Evolutionary conservation across 2,797 vertebrate genomes (phyloP).

Genomic region (Rhabdomys pumilio): DNA sequence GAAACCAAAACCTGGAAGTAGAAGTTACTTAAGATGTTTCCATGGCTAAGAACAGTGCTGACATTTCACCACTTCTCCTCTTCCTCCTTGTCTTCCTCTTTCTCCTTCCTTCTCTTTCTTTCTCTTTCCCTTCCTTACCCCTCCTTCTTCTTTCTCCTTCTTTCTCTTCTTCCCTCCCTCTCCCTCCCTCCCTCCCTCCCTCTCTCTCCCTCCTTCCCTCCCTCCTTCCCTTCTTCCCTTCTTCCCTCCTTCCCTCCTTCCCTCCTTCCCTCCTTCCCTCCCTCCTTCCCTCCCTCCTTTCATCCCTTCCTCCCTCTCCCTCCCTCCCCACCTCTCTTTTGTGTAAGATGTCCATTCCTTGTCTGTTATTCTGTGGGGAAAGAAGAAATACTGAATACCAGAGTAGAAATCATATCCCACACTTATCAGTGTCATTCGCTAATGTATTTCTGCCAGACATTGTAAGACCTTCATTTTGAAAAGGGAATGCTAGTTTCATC

Average conservation of each 20-base stretch:
- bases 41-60: conserved; percentile 36
- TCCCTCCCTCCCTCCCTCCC: too few relatives aligned
- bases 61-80: conserved; percentile 64
- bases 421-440: conserved; percentile 1
- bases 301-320: too few relatives aligned
- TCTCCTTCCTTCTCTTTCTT: too few relatives aligned
- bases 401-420: not conserved
- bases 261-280: too few relatives aligned
- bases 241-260: not conserved
- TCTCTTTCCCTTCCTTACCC: too few relatives aligned
- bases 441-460: not conserved
- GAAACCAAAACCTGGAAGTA: not conserved
- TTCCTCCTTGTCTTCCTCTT: too few relatives aligned
- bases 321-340: too few relatives aligned
- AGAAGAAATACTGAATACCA: not conserved
- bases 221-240: not conserved
- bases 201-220: not conserved
- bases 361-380: conserved; percentile 31
- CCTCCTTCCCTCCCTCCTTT: too few relatives aligned
- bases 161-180: too few relatives aligned
- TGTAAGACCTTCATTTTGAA: not conserved
- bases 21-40: conserved; percentile 41
- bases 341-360: conserved; percentile 1
- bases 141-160: too few relatives aligned
- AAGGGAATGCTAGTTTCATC: not conserved